These are phyloP conservation scores for Cryptomyrus ogoouensis DNA, from an alignment of 2,113 vertebrate genomes.

Conservation along the genomic window DNA sequence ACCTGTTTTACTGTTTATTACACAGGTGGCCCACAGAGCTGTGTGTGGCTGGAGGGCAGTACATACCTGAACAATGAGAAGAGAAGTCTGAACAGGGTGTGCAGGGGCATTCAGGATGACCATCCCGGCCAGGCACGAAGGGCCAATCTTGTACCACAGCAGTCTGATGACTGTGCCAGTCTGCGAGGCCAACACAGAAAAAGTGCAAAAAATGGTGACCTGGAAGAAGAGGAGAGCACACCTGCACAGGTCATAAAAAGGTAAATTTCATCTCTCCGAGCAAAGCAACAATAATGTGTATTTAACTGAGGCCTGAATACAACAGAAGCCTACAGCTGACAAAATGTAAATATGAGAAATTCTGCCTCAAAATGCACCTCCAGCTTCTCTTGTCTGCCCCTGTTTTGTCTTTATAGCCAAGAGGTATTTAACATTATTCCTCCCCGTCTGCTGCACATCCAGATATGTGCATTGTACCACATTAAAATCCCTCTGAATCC, in stretches of 20 bases:
- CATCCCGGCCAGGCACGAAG: conserved; percentile 85
- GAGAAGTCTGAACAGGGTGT: conserved; percentile 77
- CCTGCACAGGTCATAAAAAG: not conserved
- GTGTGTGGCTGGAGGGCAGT: not conserved
- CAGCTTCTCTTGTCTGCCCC: not conserved
- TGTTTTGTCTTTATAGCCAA: not conserved
- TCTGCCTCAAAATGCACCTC: not conserved
- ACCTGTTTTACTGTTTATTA: no score
- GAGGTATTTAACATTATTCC: not conserved
- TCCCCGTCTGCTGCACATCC: not conserved
- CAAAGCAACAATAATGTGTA: not conserved
- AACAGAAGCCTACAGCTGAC: not conserved
- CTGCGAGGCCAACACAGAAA: conserved; percentile 88
- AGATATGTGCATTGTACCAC: not conserved
- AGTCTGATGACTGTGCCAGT: conserved; percentile 72
- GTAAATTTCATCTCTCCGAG: not conserved
- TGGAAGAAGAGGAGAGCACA: conserved; percentile 43
- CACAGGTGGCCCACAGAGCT: no score
- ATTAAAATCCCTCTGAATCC: not conserved
- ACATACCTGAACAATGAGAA: conserved; percentile 84
- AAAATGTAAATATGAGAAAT: not conserved
- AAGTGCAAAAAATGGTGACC: conserved; percentile 82
- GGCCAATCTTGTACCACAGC: conserved; percentile 85
- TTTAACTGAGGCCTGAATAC: not conserved
- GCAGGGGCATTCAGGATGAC: conserved; percentile 79